These are phyloP conservation scores for Myotis daubentonii DNA, from an alignment of 2,797 vertebrate genomes.

Conservation along the genomic window DNA sequence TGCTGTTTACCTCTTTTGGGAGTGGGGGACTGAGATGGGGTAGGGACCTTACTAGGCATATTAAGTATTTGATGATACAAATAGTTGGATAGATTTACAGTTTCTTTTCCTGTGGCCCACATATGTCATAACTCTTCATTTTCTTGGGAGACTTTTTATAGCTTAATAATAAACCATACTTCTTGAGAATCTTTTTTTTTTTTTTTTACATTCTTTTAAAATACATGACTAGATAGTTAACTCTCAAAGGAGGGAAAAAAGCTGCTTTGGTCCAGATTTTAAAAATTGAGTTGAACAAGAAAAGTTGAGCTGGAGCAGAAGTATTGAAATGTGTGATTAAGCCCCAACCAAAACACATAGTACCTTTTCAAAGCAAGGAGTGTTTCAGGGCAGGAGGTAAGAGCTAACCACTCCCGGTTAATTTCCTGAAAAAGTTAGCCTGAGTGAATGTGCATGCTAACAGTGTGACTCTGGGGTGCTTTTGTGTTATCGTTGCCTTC, in stretches of 20 bases:
- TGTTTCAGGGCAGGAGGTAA: not conserved
- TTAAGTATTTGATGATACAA: not conserved
- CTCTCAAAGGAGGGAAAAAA: not conserved
- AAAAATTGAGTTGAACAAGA: not conserved
- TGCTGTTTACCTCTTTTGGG: not conserved
- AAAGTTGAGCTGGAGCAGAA: not conserved
- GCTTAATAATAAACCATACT: not conserved
- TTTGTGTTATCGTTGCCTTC: not conserved
- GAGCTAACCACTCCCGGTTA: not conserved
- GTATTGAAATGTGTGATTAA: not conserved
- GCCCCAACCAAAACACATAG: not conserved
- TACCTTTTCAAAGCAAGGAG: not conserved
- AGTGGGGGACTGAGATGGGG: not conserved
- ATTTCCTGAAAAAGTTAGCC: not conserved
- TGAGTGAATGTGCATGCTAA: not conserved
- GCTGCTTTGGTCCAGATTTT: not conserved
- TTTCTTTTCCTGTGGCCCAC: not conserved
- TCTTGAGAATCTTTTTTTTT: not conserved
- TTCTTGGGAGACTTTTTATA: conserved; percentile 3
- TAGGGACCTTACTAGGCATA: not conserved
- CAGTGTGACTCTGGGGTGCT: not conserved
- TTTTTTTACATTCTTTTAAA: not conserved
- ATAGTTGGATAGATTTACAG: not conserved
- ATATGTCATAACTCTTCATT: not conserved
- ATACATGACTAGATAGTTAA: not conserved